Conservation (phyloP, 2,113 vertebrate species). For the Macrotus californicus region DNA sequence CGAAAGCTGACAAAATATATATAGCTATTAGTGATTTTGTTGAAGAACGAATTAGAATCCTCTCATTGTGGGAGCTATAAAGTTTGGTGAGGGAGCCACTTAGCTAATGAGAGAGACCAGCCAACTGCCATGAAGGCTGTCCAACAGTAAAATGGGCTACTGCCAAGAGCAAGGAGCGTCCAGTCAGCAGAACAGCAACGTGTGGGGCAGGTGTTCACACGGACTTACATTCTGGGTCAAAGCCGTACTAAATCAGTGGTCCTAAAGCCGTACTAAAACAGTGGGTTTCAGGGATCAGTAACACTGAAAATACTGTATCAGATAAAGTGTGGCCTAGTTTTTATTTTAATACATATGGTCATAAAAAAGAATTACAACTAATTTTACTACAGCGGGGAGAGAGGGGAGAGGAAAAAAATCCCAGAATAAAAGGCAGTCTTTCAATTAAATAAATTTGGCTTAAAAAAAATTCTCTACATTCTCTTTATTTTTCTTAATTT, state of each 20-base stretch:
- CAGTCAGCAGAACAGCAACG: background rate
- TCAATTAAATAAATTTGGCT: background rate
- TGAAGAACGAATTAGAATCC: background rate
- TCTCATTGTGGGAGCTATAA: background rate
- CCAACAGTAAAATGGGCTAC: background rate
- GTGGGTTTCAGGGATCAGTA: background rate
- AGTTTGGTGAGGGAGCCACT: background rate
- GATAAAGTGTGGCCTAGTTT: background rate
- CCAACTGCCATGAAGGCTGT: background rate
- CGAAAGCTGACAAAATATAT: background rate
- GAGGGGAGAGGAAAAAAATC: background rate
- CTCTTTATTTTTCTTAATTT: background rate
- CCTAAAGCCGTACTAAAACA: background rate
- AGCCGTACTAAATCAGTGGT: background rate
- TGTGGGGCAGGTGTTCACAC: background rate
- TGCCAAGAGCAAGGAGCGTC: background rate
- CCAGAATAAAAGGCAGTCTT: slow-evolving; percentile 3
- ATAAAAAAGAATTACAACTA: background rate
- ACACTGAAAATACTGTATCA: background rate
- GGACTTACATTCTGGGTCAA: background rate
- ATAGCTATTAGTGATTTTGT: background rate
- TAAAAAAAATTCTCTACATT: background rate
- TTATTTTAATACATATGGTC: background rate
- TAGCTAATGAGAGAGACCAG: background rate
- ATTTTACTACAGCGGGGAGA: background rate